Evolutionary conservation across 2,888 invertebrate species (phyloP).

Genomic region (Endomychus coccineus): DNA sequence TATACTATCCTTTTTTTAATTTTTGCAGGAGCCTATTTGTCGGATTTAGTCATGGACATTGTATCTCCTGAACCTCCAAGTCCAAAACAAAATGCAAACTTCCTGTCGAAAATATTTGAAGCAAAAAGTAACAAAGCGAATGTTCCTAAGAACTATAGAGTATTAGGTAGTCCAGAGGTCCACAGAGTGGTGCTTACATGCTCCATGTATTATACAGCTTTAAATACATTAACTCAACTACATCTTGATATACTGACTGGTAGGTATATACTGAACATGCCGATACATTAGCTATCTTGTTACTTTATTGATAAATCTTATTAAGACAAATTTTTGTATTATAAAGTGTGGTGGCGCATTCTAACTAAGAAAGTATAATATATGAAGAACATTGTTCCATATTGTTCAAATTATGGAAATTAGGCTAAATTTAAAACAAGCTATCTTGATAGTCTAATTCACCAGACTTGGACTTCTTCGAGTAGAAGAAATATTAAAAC

Average conservation of each 20-base stretch:
- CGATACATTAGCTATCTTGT: no score
- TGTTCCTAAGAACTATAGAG: slow-evolving; percentile 59
- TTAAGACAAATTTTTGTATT: no score
- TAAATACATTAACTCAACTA: slow-evolving; percentile 84
- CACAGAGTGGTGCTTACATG: slow-evolving; percentile 80
- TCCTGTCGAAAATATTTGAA: slow-evolving; percentile 54
- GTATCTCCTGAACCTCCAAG: slow-evolving; percentile 38
- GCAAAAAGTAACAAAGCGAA: slow-evolving; percentile 53
- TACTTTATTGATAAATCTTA: no score
- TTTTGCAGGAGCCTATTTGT: slow-evolving; percentile 43
- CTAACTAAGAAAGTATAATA: no score
- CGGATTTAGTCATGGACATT: slow-evolving; percentile 44
- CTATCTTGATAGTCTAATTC: no score
- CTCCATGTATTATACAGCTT: slow-evolving; percentile 84
- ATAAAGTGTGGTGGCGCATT: no score
- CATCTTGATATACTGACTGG: slow-evolving; percentile 89
- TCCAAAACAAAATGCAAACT: slow-evolving; percentile 40
- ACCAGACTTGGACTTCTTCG: no score
- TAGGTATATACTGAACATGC: no score
- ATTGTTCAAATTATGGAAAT: no score
- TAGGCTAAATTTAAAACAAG: no score
- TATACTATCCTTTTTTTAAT: slow-evolving; percentile 1
- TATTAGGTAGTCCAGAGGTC: slow-evolving; percentile 74
- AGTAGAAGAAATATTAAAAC: no score
- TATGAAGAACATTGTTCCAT: no score